Base-by-base conservation (phyloP, 2,113 vertebrate species). In the Salvelinus namaycush region DNA sequence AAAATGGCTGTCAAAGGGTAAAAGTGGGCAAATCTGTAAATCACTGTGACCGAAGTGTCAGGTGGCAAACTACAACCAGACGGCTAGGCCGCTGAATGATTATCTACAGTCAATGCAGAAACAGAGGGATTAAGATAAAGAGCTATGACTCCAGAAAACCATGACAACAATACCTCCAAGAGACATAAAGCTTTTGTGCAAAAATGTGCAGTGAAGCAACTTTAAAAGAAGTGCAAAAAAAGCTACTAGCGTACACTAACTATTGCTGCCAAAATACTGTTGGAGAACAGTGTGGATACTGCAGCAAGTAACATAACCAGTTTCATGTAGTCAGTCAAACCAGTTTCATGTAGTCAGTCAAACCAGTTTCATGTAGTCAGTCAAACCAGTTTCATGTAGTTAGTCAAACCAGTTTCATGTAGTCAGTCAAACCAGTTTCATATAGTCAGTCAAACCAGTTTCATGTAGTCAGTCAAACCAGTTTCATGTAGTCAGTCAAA, bases 101-200 rank as follows among this genome's bases (percentile, higher is more conserved):
- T 62, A 3, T 9, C 59, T 62, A 62, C 59, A 62, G n/a, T 62
- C n/a, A 22, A n/a, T 22, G n/a, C 59, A 62, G 59, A 24, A n/a
- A 62, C 9, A 2, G 0, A 68, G 67, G 18, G 29, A 68, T 68
- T 34, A 3, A 59, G 57, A 8, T 65, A 3, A 74, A 49, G 39
- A 70, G 9, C 3, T 1, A 0, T 62, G 18, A 70, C 49, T 34
- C 1, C 72, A 68, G 39, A 62, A 48, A 57, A 68, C 49, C 54
- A 18, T 54, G 74, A 76, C 82, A 49, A 77, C n/a, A 20, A 57
- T 75, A 73, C 74, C 75, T 84, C 64, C 62, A 71, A 64, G 31
- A 67, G 9, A 62, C 2, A 60, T n/a, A 62, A 54, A 62, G 20
- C 59, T 22, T 24, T 22, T 24, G n/a, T 11, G n/a, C 59, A 62